Evolutionary conservation across 2,797 vertebrate species (phyloP), one percentile per base, ranked within the genome.

Genomic region (Mormyrus hasselquistii): DNA sequence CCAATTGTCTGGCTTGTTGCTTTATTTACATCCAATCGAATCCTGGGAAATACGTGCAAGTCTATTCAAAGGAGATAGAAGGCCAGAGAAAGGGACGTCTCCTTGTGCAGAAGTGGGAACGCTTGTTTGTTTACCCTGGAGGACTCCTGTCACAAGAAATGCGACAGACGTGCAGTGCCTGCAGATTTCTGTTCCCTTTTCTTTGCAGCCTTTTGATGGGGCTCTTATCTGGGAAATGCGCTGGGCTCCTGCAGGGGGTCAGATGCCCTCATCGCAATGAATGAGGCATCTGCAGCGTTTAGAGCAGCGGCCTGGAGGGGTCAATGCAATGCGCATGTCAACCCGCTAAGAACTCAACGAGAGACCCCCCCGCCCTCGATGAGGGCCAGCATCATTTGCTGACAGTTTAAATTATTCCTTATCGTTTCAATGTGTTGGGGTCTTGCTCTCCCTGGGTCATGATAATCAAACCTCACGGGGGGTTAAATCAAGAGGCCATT

Each of bases 311-410:
- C 84, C 29, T 10, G 59, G 22, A 65, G 59, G 59, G 59, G 59
- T 65, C 59, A 86, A n/a, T 79, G 73, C 14, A 47, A 79, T 47
- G 73, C 16, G 6, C 65, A 14, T 6, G 29, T 73, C 12, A 4
- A 73, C 65, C 65, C 65, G 1, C 65, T 38, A 16, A 38, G 50
- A 38, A 29, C 83, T 52, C n/a, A 22, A 12, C 9, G 93, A 34
- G 62, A 69, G 62, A 69, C 12, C 59, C 59, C 25, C 62, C 62
- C 62, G 0, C 10, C 10, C 29, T 29, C 25, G 1, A 94, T 94
- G 91, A 93, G 89, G 90, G 89, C 93, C 34, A 92, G 89, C 90
- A 89, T 92, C 87, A 83, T 93, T 95, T 91, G 93, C 94, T 93
- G 93, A 91, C 57, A 87, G 79, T 89, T 87, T 53, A 53, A 53